Conservation (phyloP, 2,888 invertebrate species). For the Monoplex corrugatus region DNA sequence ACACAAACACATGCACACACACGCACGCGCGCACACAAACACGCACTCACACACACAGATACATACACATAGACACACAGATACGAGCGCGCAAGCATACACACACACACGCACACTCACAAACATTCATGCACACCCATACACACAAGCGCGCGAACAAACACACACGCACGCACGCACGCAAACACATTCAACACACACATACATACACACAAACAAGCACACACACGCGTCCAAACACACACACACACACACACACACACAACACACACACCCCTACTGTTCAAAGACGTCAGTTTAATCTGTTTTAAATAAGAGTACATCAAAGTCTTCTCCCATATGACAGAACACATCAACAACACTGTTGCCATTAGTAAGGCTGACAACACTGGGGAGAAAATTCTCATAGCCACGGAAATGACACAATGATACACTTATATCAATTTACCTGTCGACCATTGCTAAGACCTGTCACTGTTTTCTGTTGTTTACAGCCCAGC, state of each 20-base stretch:
- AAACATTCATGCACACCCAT: background rate
- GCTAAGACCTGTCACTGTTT: too few relatives aligned
- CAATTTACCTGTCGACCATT: too few relatives aligned
- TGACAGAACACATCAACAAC: too few relatives aligned
- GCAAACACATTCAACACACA: background rate
- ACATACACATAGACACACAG: background rate
- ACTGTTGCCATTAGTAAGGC: too few relatives aligned
- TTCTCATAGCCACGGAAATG: too few relatives aligned
- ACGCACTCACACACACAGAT: background rate
- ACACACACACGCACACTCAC: background rate
- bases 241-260: slow-evolving; percentile 14
- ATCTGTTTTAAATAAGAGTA: too few relatives aligned
- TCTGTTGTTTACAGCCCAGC: too few relatives aligned
- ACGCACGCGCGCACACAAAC: background rate
- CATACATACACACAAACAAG: background rate
- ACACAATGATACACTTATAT: too few relatives aligned
- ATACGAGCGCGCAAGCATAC: too few relatives aligned
- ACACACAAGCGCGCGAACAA: background rate
- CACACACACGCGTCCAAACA: background rate
- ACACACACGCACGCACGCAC: background rate
- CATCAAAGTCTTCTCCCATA: too few relatives aligned
- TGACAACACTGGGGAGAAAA: too few relatives aligned
- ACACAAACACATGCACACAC: background rate
- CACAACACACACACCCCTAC: background rate
- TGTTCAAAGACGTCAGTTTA: too few relatives aligned